Percentiles rank a stretch among this genome's conserved stretches.
phyloP scores from a whole-genome alignment of 2,797 vertebrate species.

The Syndactyla subalaris region DNA sequence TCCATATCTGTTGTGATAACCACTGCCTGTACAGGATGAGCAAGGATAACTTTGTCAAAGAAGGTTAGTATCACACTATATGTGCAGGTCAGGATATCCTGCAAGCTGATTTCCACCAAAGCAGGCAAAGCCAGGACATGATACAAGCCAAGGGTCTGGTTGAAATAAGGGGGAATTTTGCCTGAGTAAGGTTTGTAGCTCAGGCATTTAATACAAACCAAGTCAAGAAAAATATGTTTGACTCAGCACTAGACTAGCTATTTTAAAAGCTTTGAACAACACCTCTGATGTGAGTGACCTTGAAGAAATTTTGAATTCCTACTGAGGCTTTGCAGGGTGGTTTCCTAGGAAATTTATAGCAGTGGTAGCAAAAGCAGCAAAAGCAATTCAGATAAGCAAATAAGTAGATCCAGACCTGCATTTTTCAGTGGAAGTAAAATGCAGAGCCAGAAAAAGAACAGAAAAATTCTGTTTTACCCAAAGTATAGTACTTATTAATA shows the following conservation, averaged over 20 bases:
- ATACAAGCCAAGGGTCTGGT: background rate
- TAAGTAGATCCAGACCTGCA: background rate
- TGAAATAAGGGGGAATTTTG: background rate
- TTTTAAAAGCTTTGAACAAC: conserved; percentile 48
- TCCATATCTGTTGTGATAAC: background rate
- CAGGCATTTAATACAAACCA: background rate
- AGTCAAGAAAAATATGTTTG: conserved; percentile 17
- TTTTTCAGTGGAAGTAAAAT: background rate
- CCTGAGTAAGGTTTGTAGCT: background rate
- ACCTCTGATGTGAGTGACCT: conserved; percentile 39
- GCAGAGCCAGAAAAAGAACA: background rate
- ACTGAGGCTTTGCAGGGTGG: background rate
- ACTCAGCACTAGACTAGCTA: conserved; percentile 33
- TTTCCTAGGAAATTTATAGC: conserved; percentile 48
- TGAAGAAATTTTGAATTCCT: conserved; percentile 39
- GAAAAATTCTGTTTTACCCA: background rate
- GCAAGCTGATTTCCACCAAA: background rate
- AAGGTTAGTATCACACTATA: background rate
- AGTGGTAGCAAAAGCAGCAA: conserved; percentile 6
- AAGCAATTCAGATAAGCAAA: conserved; percentile 43
- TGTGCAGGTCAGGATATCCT: background rate
- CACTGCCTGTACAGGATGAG: accelerated
- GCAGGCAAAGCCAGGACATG: background rate
- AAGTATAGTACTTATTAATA: background rate
- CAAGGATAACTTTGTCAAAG: background rate